Evolutionary conservation across 2,888 invertebrate genomes (phyloP).

Genomic region (Melanophora roralis): DNA sequence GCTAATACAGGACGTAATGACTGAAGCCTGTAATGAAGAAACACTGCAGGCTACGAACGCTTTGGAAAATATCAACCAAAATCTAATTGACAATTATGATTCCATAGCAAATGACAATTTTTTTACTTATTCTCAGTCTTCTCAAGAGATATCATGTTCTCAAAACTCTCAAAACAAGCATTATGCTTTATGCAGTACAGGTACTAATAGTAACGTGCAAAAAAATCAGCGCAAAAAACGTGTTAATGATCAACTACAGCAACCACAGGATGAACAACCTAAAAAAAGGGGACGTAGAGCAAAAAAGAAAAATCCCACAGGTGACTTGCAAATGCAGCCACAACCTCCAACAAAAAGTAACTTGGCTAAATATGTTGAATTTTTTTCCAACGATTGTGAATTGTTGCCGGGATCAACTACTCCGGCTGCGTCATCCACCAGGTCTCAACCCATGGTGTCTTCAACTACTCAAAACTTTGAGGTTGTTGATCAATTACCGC

Average conservation of each 20-base stretch:
- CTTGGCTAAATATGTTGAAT: slow-evolving; percentile 67
- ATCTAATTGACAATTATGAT: slow-evolving; percentile 56
- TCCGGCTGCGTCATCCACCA: slow-evolving; percentile 64
- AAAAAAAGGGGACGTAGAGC: slow-evolving; percentile 66
- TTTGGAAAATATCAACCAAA: slow-evolving; percentile 62
- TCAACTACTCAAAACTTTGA: slow-evolving; percentile 67
- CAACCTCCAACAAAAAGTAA: slow-evolving; percentile 64
- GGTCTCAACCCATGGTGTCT: slow-evolving; percentile 64
- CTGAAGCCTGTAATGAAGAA: slow-evolving; percentile 44
- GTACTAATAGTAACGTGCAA: neutral
- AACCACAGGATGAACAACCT: slow-evolving; percentile 37
- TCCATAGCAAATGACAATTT: neutral
- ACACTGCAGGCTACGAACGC: slow-evolving; percentile 58
- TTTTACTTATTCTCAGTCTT: slow-evolving; percentile 9
- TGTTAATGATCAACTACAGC: neutral
- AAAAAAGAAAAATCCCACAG: neutral
- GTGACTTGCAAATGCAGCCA: neutral
- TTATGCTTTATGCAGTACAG: neutral
- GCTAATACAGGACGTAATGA: slow-evolving; percentile 42
- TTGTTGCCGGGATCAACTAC: slow-evolving; percentile 58
- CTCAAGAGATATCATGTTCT: slow-evolving; percentile 18
- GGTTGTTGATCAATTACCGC: slow-evolving; percentile 30
- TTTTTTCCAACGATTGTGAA: slow-evolving; percentile 64
- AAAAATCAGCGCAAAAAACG: slow-evolving; percentile 40
- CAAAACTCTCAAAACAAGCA: slow-evolving; percentile 1